Evolutionary conservation across 2,888 invertebrate genomes (phyloP).

Genomic region (Ophonus ardosiacus): DNA sequence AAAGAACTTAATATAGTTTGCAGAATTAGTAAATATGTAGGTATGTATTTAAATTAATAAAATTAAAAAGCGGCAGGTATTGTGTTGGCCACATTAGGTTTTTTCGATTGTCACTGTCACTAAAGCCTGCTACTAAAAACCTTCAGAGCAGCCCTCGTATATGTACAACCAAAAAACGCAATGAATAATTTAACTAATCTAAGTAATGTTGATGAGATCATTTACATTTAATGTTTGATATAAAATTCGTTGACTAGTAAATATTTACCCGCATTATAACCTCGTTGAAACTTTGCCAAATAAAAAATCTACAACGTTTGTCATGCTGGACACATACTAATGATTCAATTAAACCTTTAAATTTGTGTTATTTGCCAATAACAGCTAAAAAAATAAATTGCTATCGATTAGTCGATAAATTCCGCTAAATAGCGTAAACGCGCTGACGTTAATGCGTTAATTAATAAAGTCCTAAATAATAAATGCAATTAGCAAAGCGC

Average conservation of each 20-base stretch:
- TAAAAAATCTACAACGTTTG: neutral
- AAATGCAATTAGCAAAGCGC: conserved; percentile 42
- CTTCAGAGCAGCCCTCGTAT: too few relatives aligned
- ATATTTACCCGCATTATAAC: neutral
- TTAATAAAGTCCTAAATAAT: conserved; percentile 58
- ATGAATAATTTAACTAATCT: too few relatives aligned
- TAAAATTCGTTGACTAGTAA: neutral
- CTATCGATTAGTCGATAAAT: conserved; percentile 49
- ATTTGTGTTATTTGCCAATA: conserved; percentile 41
- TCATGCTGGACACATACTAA: conserved; percentile 24
- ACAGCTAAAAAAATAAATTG: conserved; percentile 34
- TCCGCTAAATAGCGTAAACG: conserved; percentile 38
- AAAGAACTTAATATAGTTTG: too few relatives aligned
- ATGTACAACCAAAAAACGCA: too few relatives aligned
- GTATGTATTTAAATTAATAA: too few relatives aligned
- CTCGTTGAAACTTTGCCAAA: neutral
- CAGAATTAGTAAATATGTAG: too few relatives aligned
- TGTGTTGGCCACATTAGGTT: too few relatives aligned
- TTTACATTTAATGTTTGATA: too few relatives aligned
- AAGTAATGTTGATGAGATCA: too few relatives aligned
- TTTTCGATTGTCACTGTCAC: too few relatives aligned
- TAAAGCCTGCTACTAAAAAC: too few relatives aligned
- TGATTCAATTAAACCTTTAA: conserved; percentile 6
- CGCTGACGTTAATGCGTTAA: conserved; percentile 49
- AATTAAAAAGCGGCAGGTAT: too few relatives aligned